Evolutionary conservation across 2,888 invertebrate genomes (phyloP), one percentile per base, ranked within the genome.

Genomic region (Cremastobaeus sp.): DNA sequence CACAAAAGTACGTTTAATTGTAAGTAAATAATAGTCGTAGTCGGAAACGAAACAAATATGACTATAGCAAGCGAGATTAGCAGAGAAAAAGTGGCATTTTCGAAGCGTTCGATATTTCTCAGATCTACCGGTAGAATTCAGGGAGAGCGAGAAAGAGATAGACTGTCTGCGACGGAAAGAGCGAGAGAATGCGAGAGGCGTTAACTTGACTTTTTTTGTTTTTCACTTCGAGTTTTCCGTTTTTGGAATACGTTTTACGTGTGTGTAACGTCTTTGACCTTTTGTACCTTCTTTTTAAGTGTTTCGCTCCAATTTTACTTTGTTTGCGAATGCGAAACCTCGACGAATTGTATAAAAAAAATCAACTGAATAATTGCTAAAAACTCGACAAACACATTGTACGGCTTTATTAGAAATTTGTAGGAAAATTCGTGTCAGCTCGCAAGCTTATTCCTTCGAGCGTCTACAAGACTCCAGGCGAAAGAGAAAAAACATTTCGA

Each of bases 61-160:
- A 35, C 35, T 47, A 48, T 21, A 32, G 15, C 21, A 47, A 71
- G 37, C 12, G n/a, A n/a, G 32, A 14, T 21, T 12, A 25, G 8
- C 1, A 34, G 35, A 8, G 28, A 48, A 50, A 35, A 64, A 71
- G 64, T 64, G 62, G 70, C 70, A 71, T 71, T 71, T 76, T 79
- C 76, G 69, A 77, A 77, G 71, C 76, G 78, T 78, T 78, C 77
- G 78, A 78, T 78, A 78, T 72, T 76, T 77, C 76, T 76, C 74
- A 68, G 73, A 77, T 74, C 68, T 70, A 77, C 37, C 48, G 62
- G n/a, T n/a, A 64, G 15, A 30, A 73, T 59, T 60, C 65, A 76
- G 69, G 75, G 70, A 73, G 60, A 68, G 57, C 64, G 62, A 52
- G 20, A 57, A 32, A 32, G 35, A 45, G n/a, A 55, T 28, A 32